Evolutionary conservation across 2,888 invertebrate species (phyloP).

Genomic region (Blera fallax): DNA sequence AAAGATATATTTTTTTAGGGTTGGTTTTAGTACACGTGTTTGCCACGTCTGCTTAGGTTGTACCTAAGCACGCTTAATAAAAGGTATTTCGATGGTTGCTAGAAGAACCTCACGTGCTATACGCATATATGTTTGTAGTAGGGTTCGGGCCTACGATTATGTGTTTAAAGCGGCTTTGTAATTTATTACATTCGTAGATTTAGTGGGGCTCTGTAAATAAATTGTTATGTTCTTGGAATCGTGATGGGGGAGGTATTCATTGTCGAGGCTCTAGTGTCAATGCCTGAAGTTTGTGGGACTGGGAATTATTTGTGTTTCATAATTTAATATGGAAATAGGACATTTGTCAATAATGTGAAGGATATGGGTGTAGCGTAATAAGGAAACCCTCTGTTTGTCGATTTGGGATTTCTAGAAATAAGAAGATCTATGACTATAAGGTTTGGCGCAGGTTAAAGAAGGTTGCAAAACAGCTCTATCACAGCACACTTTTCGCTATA

Average conservation of each 20-base stretch:
- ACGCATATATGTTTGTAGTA: conserved; percentile 22
- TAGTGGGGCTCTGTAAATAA: conserved; percentile 49
- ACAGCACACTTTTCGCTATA: too few relatives aligned
- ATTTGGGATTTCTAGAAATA: too few relatives aligned
- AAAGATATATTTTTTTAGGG: conserved; percentile 11
- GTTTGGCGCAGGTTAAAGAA: too few relatives aligned
- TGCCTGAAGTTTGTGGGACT: not conserved
- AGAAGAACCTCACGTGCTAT: conserved; percentile 41
- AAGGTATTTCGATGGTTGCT: conserved; percentile 13
- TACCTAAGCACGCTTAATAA: conserved; percentile 10
- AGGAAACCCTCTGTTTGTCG: too few relatives aligned
- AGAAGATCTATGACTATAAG: too few relatives aligned
- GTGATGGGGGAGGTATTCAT: conserved; percentile 10
- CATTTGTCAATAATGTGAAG: not conserved
- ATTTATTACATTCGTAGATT: conserved; percentile 55
- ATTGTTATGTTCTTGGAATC: conserved; percentile 42
- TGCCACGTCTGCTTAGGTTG: not conserved
- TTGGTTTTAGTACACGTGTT: conserved; percentile 59
- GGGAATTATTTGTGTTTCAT: conserved; percentile 17
- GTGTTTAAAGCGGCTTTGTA: conserved; percentile 51
- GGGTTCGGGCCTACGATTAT: not conserved
- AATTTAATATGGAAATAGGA: not conserved
- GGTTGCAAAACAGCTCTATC: too few relatives aligned
- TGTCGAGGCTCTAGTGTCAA: not conserved
- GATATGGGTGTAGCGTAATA: too few relatives aligned